A percentile compares a stretch with the other conserved stretches of the same genome.
Evolutionary conservation across 1,140 invertebrate genomes (phyloP).

Genomic region (Monomorium pharaonis): DNA sequence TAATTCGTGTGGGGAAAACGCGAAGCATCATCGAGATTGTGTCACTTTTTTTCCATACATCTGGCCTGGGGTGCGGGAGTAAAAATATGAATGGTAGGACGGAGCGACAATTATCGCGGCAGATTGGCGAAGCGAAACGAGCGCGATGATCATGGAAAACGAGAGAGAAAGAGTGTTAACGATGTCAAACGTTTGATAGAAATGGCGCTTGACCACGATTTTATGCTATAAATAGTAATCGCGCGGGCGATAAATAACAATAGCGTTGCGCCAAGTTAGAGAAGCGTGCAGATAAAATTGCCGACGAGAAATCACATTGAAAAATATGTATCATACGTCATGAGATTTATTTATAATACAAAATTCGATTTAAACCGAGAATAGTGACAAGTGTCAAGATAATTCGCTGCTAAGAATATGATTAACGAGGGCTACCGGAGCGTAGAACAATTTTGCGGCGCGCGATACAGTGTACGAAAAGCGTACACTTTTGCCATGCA

Average conservation of each 20-base stretch:
- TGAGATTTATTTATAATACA: conserved; percentile 2
- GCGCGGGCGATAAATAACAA: not conserved
- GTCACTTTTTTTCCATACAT: conserved; percentile 12
- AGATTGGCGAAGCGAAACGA: conserved; percentile 29
- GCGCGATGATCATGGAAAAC: not conserved
- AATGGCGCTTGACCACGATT: conserved; percentile 32
- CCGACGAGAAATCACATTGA: not conserved
- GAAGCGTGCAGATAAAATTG: conserved; percentile 9
- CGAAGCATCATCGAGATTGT: conserved; percentile 10
- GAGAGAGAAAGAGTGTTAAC: conserved; percentile 48
- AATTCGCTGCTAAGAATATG: not conserved
- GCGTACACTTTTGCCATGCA: not conserved
- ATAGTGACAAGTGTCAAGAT: not conserved
- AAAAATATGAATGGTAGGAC: conserved; percentile 35
- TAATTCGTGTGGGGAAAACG: conserved; percentile 10
- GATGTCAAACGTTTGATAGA: conserved; percentile 33
- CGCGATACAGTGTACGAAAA: not conserved
- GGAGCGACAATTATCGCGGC: conserved; percentile 56
- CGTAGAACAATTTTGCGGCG: not conserved
- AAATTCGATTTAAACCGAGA: not conserved
- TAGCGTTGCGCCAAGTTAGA: not conserved
- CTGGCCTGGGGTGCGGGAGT: not conserved
- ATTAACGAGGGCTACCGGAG: not conserved
- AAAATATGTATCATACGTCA: not conserved
- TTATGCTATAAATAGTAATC: conserved; percentile 25